Percentiles rank a stretch among this genome's conserved stretches.
phyloP scores from a whole-genome alignment of 2,113 vertebrate species.

The Crotalus horridus region DNA sequence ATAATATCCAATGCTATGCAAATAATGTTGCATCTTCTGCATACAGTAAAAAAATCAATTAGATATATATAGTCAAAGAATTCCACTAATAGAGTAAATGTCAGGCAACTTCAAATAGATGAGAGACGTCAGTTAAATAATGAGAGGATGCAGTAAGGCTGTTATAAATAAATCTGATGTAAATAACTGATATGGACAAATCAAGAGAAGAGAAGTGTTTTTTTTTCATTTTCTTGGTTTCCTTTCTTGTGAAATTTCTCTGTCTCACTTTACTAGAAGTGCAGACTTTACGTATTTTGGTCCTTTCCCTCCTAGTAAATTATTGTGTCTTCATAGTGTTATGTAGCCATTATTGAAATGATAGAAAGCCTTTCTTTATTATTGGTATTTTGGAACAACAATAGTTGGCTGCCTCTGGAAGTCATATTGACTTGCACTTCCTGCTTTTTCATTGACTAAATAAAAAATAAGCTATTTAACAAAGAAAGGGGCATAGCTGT shows the following conservation, averaged over 20 bases:
- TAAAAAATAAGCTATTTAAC: not conserved
- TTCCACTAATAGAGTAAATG: slow-evolving; percentile 2
- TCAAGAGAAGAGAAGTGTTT: not conserved
- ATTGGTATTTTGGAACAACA: not conserved
- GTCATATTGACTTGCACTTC: not conserved
- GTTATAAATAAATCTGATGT: not conserved
- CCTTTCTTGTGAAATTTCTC: not conserved
- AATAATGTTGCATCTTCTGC: not conserved
- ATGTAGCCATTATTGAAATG: not conserved
- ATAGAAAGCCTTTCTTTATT: not conserved
- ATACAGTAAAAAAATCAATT: slow-evolving; percentile 5
- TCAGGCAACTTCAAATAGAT: not conserved
- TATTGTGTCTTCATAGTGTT: not conserved
- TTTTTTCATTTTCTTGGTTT: not conserved
- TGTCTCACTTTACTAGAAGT: not conserved
- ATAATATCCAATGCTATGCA: not conserved
- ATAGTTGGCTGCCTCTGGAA: not conserved
- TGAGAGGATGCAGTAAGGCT: not conserved
- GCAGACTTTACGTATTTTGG: not conserved
- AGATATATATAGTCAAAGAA: not conserved
- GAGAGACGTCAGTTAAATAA: not conserved
- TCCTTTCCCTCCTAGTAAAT: not conserved
- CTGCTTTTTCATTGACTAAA: not conserved
- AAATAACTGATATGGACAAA: not conserved
- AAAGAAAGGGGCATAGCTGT: not conserved